Evolutionary conservation across 1,140 invertebrate species (phyloP).

Genomic region (Bicyclus anynana): DNA sequence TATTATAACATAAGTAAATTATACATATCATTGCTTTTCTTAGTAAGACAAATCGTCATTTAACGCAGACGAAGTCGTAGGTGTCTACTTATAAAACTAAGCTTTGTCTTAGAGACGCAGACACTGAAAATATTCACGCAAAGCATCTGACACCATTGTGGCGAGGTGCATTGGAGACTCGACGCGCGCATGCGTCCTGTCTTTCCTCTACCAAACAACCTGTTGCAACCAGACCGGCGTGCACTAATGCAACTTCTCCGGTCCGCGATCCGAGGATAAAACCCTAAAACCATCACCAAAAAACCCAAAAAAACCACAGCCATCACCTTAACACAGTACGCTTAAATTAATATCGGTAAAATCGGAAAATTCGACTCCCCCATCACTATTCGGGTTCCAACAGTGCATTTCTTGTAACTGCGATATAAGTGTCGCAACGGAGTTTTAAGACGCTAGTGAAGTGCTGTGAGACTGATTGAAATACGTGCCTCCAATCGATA

Average conservation of each 20-base stretch:
- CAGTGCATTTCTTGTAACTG: conserved; percentile 43
- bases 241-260: conserved; percentile 65
- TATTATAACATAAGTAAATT: no score
- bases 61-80: no score
- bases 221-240: conserved; percentile 69
- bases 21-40: no score
- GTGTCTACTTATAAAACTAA: no score
- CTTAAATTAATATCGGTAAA: background rate
- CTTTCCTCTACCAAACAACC: conserved; percentile 61
- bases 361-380: background rate
- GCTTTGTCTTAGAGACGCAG: background rate
- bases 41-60: no score
- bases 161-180: conserved; percentile 44
- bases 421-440: conserved; percentile 42
- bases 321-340: background rate
- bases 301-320: background rate
- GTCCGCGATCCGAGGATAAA: conserved; percentile 51
- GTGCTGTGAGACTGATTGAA: conserved; percentile 43
- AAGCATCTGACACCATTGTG: conserved; percentile 41
- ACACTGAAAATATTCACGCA: background rate
- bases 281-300: conserved; percentile 28
- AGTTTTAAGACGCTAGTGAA: conserved; percentile 50
- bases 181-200: conserved; percentile 49
- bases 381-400: conserved; percentile 11
- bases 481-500: conserved; percentile 37